Conservation (phyloP, 1,140 invertebrate genomes). For the Cecropterus lyciades region DNA sequence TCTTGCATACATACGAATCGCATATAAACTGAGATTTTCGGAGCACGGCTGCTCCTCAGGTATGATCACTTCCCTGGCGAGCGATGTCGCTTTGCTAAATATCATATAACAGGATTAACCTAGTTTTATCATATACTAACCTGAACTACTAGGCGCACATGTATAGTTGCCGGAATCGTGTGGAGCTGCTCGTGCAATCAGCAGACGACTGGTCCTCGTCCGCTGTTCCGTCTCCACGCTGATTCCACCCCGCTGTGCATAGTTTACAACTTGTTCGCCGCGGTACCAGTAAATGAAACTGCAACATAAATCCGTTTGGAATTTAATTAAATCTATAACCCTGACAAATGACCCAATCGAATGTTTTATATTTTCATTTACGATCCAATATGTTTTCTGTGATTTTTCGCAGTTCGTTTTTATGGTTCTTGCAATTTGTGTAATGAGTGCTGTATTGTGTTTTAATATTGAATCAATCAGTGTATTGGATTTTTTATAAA, state of each 20-base stretch:
- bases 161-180: conserved; percentile 95
- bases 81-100: too few relatives aligned
- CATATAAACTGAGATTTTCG: too few relatives aligned
- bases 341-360: conserved; percentile 26
- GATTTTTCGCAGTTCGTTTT: conserved; percentile 7
- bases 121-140: conserved; percentile 61
- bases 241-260: conserved; percentile 93
- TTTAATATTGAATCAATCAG: conserved; percentile 2
- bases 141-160: conserved; percentile 89
- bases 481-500: neutral
- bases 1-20: too few relatives aligned
- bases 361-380: conserved; percentile 28
- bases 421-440: neutral
- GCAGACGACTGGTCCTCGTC: conserved; percentile 89
- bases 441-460: neutral
- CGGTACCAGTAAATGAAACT: conserved; percentile 96
- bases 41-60: too few relatives aligned
- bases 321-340: conserved; percentile 30
- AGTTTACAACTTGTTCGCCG: conserved; percentile 94
- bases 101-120: too few relatives aligned
- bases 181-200: conserved; percentile 51
- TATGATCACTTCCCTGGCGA: too few relatives aligned
- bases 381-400: conserved; percentile 12
- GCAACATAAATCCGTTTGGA: conserved; percentile 28
- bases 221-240: conserved; percentile 94